Conservation (phyloP, 2,888 invertebrate genomes). For the Crossocerus cetratus region DNA sequence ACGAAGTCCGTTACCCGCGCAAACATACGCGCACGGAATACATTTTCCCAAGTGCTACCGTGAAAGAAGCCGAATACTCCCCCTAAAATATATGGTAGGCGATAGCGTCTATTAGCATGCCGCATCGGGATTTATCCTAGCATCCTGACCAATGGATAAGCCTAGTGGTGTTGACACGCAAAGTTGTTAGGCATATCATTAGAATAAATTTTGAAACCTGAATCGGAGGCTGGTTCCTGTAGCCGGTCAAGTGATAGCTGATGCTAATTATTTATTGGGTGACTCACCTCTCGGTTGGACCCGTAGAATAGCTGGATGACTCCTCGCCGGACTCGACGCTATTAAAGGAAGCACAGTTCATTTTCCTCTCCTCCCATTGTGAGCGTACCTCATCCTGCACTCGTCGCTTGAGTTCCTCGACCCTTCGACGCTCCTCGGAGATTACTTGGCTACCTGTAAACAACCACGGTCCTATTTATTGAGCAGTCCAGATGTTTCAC, state of each 20-base stretch:
- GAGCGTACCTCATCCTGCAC: conserved; percentile 94
- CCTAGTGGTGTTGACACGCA: no score
- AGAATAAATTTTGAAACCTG: no score
- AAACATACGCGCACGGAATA: conserved; percentile 25
- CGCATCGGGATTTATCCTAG: no score
- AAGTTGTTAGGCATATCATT: no score
- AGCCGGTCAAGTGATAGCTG: no score
- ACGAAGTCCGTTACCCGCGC: conserved; percentile 18
- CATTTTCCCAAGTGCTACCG: conserved; percentile 11
- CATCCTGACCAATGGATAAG: no score
- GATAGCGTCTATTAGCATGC: no score
- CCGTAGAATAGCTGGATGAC: conserved; percentile 80
- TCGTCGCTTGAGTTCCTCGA: conserved; percentile 89
- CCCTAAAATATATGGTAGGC: not conserved
- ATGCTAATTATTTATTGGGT: not conserved
- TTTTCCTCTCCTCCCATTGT: conserved; percentile 87
- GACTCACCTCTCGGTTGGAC: conserved; percentile 78
- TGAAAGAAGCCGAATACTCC: conserved; percentile 8
- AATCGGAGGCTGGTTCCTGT: no score
- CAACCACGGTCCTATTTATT: not conserved
- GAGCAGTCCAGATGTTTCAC: not conserved
- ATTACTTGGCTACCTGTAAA: conserved; percentile 90
- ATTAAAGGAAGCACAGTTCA: conserved; percentile 82
- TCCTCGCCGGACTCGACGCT: conserved; percentile 81
- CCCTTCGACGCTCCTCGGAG: conserved; percentile 92